Conservation (phyloP, 2,888 invertebrate genomes). For the Drosophila infuscata region DNA sequence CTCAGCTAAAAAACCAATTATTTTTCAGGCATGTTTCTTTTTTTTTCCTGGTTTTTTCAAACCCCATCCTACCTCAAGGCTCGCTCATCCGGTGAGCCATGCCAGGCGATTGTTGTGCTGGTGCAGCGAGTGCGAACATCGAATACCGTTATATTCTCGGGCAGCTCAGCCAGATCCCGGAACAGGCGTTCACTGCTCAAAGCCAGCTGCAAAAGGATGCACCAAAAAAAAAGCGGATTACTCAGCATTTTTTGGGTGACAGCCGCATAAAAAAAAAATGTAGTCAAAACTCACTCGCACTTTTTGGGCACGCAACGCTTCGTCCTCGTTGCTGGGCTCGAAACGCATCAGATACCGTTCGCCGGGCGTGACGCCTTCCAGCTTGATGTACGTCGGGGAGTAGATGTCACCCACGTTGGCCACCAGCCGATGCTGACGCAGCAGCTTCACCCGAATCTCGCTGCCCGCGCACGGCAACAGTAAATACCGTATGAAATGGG, state of each 20-base stretch:
- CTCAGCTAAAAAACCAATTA: neutral
- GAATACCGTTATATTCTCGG: slow-evolving; percentile 86
- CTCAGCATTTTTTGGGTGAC: neutral
- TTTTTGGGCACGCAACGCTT: slow-evolving; percentile 85
- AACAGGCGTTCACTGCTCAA: slow-evolving; percentile 85
- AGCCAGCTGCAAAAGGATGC: slow-evolving; percentile 83
- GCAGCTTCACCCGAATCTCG: slow-evolving; percentile 86
- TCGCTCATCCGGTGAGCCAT: slow-evolving; percentile 86
- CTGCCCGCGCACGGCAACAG: slow-evolving; percentile 87
- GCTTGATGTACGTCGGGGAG: slow-evolving; percentile 85
- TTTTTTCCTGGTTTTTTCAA: neutral
- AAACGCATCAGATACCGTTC: slow-evolving; percentile 86
- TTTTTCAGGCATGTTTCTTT: too few species aligned
- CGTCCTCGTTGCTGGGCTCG: slow-evolving; percentile 86
- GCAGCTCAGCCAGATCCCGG: slow-evolving; percentile 86
- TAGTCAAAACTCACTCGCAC: slow-evolving; percentile 85
- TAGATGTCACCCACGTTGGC: slow-evolving; percentile 84
- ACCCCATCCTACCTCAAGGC: slow-evolving; percentile 77
- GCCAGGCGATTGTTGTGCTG: slow-evolving; percentile 87
- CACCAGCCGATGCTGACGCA: slow-evolving; percentile 83
- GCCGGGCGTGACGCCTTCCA: slow-evolving; percentile 81
- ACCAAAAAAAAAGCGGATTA: neutral
- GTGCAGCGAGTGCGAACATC: slow-evolving; percentile 86
- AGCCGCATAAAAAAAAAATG: too few species aligned
- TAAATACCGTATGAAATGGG: slow-evolving; percentile 83